Evolutionary conservation across 2,888 invertebrate species (phyloP), one percentile per base, ranked within the genome.

Genomic region (Megastigmus dorsalis): DNA sequence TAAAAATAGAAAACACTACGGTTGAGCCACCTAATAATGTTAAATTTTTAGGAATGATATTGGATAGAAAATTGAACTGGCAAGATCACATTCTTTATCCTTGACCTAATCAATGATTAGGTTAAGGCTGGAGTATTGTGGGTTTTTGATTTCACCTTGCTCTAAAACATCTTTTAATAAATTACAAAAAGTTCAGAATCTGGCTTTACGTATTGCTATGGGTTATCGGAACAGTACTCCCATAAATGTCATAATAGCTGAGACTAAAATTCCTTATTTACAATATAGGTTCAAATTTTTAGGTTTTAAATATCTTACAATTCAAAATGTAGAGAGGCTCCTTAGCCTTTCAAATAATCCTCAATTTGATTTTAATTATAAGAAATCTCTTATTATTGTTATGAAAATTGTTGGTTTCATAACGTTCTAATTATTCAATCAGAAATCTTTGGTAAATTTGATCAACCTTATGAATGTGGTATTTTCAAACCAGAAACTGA

Each of bases 141-240:
- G 74, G 7, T 68, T 74, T 15, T 33, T 71, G 0, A 54, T 77
- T 1, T 74, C 60, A 15, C 75, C 68, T 33, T 41, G 41, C 38
- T 13, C 0, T 18, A 1, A 69, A 1, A 65, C 43, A 2, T 26
- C 15, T 20, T 67, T 70, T 20, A 5, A n/a, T n/a, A n/a, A n/a
- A n/a, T n/a, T n/a, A n/a, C n/a, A n/a, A n/a, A n/a, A n/a, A n/a
- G n/a, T n/a, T 9, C 75, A 77, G 30, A 73, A 71, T 60, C 30
- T 26, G 45, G 74, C 63, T 13, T 15, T 78, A 2, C 70, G 76
- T 62, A 15, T 78, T 15, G 38, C 23, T 10, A 60, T 78, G 41
- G 78, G 76, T n/a, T 76, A 65, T 50, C 48, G 72, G 18, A 71
- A 52, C 10, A 74, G 74, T 15, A 76, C 75, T 0, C 78, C 70